Evolutionary conservation across 2,113 vertebrate species (phyloP).

Genomic region (Dromiciops gliroides): DNA sequence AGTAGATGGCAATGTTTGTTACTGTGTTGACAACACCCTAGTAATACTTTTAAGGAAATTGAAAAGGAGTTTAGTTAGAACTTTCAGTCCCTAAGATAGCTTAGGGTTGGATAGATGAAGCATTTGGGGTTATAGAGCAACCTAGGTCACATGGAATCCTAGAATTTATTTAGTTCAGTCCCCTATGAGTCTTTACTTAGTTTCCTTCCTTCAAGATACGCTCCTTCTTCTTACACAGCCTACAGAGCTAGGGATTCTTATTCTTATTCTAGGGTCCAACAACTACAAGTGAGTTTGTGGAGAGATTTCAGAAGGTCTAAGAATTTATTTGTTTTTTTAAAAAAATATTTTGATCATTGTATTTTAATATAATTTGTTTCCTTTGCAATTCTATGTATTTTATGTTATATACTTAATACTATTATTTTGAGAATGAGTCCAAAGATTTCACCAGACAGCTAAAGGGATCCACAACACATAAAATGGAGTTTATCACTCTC

Average conservation of each 20-base stretch:
- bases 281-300: neutral
- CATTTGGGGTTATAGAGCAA: neutral
- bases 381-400: neutral
- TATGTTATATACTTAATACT: neutral
- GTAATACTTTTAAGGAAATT: neutral
- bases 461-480: neutral
- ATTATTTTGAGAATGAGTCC: neutral
- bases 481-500: neutral
- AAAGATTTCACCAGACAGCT: neutral
- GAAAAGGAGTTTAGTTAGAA: neutral
- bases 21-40: neutral
- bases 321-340: neutral
- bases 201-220: neutral
- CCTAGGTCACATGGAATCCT: neutral
- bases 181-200: neutral
- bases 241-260: neutral
- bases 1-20: conserved; percentile 40
- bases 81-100: neutral
- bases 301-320: neutral
- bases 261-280: neutral
- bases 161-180: neutral
- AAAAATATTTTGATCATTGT: neutral
- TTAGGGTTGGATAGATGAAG: neutral
- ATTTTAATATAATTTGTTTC: neutral
- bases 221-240: neutral